Evolutionary conservation across 2,888 invertebrate genomes (phyloP).

Genomic region (Cataglyphis cursor): DNA sequence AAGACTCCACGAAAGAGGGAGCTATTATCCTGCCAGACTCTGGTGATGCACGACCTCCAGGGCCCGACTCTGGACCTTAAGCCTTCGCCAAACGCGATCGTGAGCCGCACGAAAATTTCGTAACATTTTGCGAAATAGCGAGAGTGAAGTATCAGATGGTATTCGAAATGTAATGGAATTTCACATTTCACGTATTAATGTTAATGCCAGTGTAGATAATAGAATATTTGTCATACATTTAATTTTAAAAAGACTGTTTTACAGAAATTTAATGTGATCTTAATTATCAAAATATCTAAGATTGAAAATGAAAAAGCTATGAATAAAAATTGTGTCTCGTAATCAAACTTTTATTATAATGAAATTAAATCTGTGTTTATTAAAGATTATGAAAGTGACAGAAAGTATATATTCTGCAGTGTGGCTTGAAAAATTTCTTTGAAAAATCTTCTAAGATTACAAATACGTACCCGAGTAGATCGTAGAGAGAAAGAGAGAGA

Average conservation of each 20-base stretch:
- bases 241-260: not conserved
- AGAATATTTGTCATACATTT: not conserved
- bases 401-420: not conserved
- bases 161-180: not conserved
- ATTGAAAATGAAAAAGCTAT: not conserved
- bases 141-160: not conserved
- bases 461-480: not conserved
- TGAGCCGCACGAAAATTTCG: slow-evolving; percentile 73
- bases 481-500: not conserved
- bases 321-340: not conserved
- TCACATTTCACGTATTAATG: not conserved
- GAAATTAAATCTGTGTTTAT: not conserved
- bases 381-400: not conserved
- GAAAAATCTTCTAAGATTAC: slow-evolving; percentile 1
- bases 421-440: not conserved
- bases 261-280: not conserved
- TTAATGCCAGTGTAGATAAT: not conserved
- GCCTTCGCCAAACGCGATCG: slow-evolving; percentile 70
- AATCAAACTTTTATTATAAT: not conserved
- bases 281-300: not conserved
- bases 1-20: slow-evolving; percentile 81
- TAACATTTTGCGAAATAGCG: slow-evolving; percentile 37
- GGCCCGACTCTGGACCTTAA: slow-evolving; percentile 78
- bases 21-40: slow-evolving; percentile 86
- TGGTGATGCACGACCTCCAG: slow-evolving; percentile 85